These are phyloP conservation scores for Drosophila flavopinicola DNA, from an alignment of 2,888 invertebrate genomes.

Conservation along the genomic window DNA sequence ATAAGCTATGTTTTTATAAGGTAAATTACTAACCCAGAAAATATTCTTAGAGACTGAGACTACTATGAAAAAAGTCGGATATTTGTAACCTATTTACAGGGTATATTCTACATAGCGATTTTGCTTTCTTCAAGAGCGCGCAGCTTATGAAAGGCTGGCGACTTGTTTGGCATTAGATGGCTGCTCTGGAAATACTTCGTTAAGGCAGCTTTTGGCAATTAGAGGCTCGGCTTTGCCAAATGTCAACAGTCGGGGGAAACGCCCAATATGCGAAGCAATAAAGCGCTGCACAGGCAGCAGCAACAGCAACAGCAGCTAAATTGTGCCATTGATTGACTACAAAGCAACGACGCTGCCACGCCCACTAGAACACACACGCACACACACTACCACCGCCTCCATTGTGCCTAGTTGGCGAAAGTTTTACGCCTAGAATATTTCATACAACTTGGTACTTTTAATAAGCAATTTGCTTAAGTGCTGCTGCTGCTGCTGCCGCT, in stretches of 20 bases:
- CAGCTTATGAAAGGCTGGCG: slow-evolving; percentile 14
- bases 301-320: slow-evolving; percentile 18
- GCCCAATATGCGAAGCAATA: slow-evolving; percentile 53
- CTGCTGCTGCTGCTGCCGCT: slow-evolving; percentile 27
- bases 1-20: no score
- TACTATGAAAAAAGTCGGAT: no score
- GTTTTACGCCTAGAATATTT: slow-evolving; percentile 52
- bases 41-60: no score
- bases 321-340: slow-evolving; percentile 65
- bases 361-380: slow-evolving; percentile 1
- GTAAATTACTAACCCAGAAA: no score
- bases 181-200: slow-evolving; percentile 41
- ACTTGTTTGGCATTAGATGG: slow-evolving; percentile 17
- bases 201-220: slow-evolving; percentile 55
- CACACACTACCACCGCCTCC: neutral
- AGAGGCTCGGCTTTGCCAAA: slow-evolving; percentile 40
- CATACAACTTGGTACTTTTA: slow-evolving; percentile 62
- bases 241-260: slow-evolving; percentile 49
- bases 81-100: no score
- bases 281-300: slow-evolving; percentile 29
- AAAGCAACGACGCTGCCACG: slow-evolving; percentile 51
- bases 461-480: slow-evolving; percentile 80
- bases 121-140: slow-evolving; percentile 1
- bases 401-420: slow-evolving; percentile 37
- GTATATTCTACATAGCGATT: no score